These are phyloP conservation scores for Drosophila kikkawai DNA, from an alignment of 1,140 invertebrate genomes.

Conservation along the genomic window DNA sequence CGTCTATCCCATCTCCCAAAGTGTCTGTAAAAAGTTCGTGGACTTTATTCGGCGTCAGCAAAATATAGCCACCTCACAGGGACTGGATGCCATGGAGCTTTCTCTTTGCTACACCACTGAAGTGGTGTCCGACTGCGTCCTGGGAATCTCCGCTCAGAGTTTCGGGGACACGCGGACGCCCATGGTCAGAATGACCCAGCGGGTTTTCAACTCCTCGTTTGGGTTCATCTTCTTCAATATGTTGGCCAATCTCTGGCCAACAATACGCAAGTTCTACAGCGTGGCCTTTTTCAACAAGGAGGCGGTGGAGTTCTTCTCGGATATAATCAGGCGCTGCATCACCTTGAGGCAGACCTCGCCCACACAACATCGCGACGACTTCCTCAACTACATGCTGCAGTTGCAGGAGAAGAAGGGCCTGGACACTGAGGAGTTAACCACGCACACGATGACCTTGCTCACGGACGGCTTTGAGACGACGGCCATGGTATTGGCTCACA, in stretches of 20 bases:
- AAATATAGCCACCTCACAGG: conserved; percentile 30
- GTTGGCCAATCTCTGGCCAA: conserved; percentile 44
- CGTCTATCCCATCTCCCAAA: conserved; percentile 61
- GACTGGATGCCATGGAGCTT: conserved; percentile 47
- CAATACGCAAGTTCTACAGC: conserved; percentile 43
- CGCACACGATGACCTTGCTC: conserved; percentile 67
- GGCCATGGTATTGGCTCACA: conserved; percentile 46
- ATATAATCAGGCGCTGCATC: conserved; percentile 63
- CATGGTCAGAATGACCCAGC: conserved; percentile 42
- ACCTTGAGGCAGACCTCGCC: conserved; percentile 52
- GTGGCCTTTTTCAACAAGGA: conserved; percentile 48
- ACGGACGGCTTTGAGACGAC: conserved; percentile 73
- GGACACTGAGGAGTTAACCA: conserved; percentile 31
- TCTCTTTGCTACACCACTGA: conserved; percentile 85
- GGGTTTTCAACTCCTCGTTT: conserved; percentile 47
- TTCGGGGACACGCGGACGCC: conserved; percentile 59
- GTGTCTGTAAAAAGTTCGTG: conserved; percentile 50
- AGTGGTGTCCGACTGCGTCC: conserved; percentile 85
- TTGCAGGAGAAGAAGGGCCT: conserved; percentile 76
- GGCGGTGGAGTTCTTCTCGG: conserved; percentile 65
- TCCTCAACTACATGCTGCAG: conserved; percentile 78
- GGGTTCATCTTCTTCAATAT: conserved; percentile 45
- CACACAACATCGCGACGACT: conserved; percentile 67
- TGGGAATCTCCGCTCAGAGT: conserved; percentile 84
- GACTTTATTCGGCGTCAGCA: conserved; percentile 48